Base-by-base conservation (phyloP, 2,888 invertebrate species). In the Eulithis testata region DNA sequence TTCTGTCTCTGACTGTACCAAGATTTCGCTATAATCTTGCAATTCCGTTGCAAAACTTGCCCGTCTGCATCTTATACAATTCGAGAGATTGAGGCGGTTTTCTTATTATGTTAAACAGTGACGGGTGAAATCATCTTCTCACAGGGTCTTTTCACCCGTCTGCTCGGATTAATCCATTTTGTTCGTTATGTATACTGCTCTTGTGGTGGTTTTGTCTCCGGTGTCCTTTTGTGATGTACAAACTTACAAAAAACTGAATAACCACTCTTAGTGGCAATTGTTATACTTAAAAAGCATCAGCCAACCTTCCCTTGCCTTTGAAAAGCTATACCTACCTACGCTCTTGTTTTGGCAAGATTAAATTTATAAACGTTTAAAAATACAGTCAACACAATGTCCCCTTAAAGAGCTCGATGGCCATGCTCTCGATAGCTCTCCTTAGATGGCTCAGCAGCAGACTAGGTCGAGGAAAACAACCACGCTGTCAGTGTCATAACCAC, bases 371-470 rank as follows among this genome's bases (percentile, higher is more conserved):
- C 14, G 4, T 36, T 70, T 68, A 77, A 79, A 78, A 79, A 80
- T 73, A 74, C 78, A 81, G 74, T 76, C 79, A 86, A 47, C 49
- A 86, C 85, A 85, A 86, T 88, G 82, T 84, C 86, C 80, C 85
- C 88, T 89, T 88, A 88, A 31, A 89, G 84, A 88, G 87, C 88
- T 78, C 82, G 89, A 79, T 87, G 91, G 90, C 91, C 92, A 85
- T 91, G 91, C 91, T 92, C 92, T 91, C 91, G 89, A 91, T 92
- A 87, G 84, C 83, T 89, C 90, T 91, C 91, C 91, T 88, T 91
- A 91, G 92, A 92, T 92, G 92, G 90, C 90, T 88, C 92, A 88
- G 83, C 84, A 83, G 81, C 83, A 90, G 90, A 92, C 88, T 93
- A 90, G 92, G 92, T 93, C 92, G 92, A 93, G 92, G 92, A 90